These are phyloP conservation scores for Pipa parva DNA, from an alignment of 2,113 vertebrate species.

Conservation along the genomic window DNA sequence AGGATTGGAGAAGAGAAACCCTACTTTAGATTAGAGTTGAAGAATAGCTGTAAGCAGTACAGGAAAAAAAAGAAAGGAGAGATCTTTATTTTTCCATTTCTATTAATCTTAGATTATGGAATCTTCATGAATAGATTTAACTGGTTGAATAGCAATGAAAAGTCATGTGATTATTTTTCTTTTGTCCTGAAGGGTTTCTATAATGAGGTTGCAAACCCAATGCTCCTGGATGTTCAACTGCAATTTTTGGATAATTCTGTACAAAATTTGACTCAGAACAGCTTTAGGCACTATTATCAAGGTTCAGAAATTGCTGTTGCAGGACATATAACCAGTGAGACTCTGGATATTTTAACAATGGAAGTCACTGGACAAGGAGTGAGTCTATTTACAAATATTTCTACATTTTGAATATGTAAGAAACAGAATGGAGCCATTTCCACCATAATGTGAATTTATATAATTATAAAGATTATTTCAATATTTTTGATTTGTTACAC, in stretches of 20 bases:
- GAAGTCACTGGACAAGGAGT: slow-evolving; percentile 63
- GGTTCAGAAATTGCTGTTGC: slow-evolving; percentile 72
- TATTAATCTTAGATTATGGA: no score
- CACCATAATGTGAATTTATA: no score
- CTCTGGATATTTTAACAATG: slow-evolving; percentile 54
- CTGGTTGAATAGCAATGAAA: neutral
- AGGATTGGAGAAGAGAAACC: no score
- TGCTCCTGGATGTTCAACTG: slow-evolving; percentile 63
- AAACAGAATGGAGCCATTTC: no score
- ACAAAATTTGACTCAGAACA: slow-evolving; percentile 58
- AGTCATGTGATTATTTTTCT: neutral
- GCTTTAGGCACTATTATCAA: slow-evolving; percentile 64
- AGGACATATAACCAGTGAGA: slow-evolving; percentile 56
- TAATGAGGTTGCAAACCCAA: slow-evolving; percentile 64
- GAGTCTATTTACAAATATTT: slow-evolving; percentile 31
- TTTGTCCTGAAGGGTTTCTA: slow-evolving; percentile 64
- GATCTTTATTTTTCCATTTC: no score
- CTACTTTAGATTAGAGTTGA: no score
- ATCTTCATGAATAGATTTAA: no score
- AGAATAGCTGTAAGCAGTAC: no score
- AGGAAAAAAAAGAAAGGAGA: no score
- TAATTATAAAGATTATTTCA: no score
- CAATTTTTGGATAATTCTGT: slow-evolving; percentile 61
- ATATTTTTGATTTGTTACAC: no score
- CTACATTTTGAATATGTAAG: neutral